These are phyloP conservation scores for Tipula lateralis DNA, from an alignment of 2,888 invertebrate genomes.

Conservation along the genomic window DNA sequence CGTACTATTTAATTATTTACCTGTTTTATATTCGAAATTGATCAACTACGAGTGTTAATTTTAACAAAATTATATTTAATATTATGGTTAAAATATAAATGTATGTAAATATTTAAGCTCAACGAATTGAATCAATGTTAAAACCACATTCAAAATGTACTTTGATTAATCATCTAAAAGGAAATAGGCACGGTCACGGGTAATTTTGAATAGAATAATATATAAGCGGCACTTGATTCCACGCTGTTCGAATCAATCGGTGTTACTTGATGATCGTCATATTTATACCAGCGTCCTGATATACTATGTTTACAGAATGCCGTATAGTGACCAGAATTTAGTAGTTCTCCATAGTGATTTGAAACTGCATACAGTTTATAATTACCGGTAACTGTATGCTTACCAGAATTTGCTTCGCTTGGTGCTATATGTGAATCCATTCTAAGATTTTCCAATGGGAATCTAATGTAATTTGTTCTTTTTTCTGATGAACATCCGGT, in stretches of 20 bases:
- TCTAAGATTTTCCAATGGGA: slow-evolving; percentile 75
- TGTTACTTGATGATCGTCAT: slow-evolving; percentile 88
- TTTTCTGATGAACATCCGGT: slow-evolving; percentile 41
- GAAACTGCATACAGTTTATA: slow-evolving; percentile 79
- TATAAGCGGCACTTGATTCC: slow-evolving; percentile 84
- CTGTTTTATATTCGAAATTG: no score
- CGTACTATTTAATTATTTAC: no score
- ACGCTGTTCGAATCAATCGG: slow-evolving; percentile 76
- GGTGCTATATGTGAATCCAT: slow-evolving; percentile 65
- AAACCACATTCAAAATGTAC: no score
- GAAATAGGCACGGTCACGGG: no score
- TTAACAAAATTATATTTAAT: no score
- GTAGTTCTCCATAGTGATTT: slow-evolving; percentile 79
- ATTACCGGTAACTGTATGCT: slow-evolving; percentile 46
- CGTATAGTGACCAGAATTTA: slow-evolving; percentile 90
- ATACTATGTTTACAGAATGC: slow-evolving; percentile 73
- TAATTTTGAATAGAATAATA: slow-evolving; percentile 73
- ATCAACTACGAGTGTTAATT: no score
- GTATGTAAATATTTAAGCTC: not conserved
- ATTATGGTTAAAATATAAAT: not conserved
- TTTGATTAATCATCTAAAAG: no score
- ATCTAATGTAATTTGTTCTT: no score
- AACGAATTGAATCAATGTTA: not conserved
- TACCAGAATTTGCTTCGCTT: no score
- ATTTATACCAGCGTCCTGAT: slow-evolving; percentile 76